Base-by-base conservation (phyloP, 2,113 vertebrate species). In the Leptosomus discolor region DNA sequence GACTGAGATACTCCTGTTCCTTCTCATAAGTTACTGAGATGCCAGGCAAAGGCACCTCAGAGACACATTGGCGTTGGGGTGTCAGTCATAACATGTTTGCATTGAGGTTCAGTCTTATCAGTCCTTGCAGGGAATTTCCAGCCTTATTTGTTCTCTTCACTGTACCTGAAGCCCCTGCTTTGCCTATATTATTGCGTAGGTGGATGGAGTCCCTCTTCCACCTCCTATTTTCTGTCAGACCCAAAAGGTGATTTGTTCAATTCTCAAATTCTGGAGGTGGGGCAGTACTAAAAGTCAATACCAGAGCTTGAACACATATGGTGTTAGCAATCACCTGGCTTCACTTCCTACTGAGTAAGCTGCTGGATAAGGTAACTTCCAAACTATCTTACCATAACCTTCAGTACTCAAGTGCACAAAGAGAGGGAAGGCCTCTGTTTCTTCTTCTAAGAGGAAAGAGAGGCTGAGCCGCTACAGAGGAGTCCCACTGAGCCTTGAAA, bases 1-100 rank as follows among this genome's bases (percentile, higher is more conserved):
- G 65, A 56, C 12, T 2, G 0, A 78, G 37, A 36, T 36, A 27
- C 16, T 54, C 7, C 15, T 1, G 0, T 43, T 77, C 27, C 34
- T 74, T 70, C 27, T 29, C 30, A 9, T 3, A 27, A 60, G 11
- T 57, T 79, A 43, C 70, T 16, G 29, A 78, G 15, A 32, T 34
- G 50, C 12, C 74, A 77, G 61, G 10, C 57, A 92, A 36, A 77
- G 54, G 41, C 45, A 70, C 17, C 50, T 69, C 50, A 74, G 36
- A 53, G 45, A 30, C 10, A 46, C 65, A 30, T 37, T 51, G 43
- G 8, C 60, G 24, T 39, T 3, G 0, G 8, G 18, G 6, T 88
- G 34, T 34, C 58, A 36, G 30, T 64, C 22, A 20, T 53, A 67
- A 50, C 6, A 50, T 37, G 9, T 73, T 67, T 57, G 50, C 10